These are phyloP conservation scores for Pterostichus madidus DNA, from an alignment of 2,888 invertebrate species.

Conservation along the genomic window DNA sequence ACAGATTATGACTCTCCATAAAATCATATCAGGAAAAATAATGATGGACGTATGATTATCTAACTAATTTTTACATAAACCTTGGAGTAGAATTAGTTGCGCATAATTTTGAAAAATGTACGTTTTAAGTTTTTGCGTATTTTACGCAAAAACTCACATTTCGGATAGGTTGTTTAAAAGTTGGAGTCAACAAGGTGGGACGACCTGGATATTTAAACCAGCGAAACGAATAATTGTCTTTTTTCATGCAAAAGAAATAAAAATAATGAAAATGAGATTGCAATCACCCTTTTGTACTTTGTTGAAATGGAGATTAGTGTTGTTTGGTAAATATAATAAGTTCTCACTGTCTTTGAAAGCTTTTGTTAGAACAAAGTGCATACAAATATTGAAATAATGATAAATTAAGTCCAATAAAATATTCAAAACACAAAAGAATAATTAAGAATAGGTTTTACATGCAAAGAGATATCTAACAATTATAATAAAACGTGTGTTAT, in stretches of 20 bases:
- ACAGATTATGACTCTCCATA: not conserved
- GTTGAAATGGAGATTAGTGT: slow-evolving; percentile 44
- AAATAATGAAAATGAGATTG: slow-evolving; percentile 45
- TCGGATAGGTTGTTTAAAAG: slow-evolving; percentile 39
- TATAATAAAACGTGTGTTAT: no score
- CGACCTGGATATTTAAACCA: slow-evolving; percentile 53
- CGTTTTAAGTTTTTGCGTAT: slow-evolving; percentile 3
- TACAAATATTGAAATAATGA: slow-evolving; percentile 31
- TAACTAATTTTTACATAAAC: not conserved
- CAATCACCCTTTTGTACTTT: slow-evolving; percentile 39
- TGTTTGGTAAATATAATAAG: not conserved
- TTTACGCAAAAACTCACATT: slow-evolving; percentile 36
- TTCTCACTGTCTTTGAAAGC: slow-evolving; percentile 29
- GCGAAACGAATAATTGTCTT: slow-evolving; percentile 55
- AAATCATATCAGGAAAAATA: slow-evolving; percentile 7
- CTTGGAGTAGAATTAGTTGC: slow-evolving; percentile 6
- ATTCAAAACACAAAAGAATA: not conserved
- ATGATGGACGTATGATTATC: slow-evolving; percentile 3
- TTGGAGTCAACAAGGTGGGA: slow-evolving; percentile 41
- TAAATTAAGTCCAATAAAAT: slow-evolving; percentile 15
- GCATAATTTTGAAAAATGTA: slow-evolving; percentile 3
- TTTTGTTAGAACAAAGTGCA: slow-evolving; percentile 35
- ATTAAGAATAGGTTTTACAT: not conserved
- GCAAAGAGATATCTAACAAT: no score
- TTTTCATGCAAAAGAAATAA: slow-evolving; percentile 46